Conservation (phyloP, 1,140 invertebrate genomes). For the Papilio glaucus region DNA sequence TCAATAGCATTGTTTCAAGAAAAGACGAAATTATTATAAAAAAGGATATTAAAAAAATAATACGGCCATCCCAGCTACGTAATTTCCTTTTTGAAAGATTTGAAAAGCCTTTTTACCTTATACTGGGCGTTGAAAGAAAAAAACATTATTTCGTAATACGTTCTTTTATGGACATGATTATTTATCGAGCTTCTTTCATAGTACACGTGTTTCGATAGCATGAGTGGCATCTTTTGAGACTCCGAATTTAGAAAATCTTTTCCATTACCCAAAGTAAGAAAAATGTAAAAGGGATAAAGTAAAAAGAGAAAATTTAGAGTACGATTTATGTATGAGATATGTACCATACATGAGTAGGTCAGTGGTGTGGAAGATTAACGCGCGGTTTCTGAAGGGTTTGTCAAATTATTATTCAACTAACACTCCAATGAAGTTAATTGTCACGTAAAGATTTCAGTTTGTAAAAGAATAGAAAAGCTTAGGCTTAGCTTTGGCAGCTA, state of each 20-base stretch:
- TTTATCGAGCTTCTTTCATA: constrained; percentile 14
- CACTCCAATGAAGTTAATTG: too few relatives aligned
- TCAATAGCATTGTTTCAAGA: background rate
- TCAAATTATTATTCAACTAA: too few relatives aligned
- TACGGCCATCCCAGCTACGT: background rate
- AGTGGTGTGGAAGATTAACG: too few relatives aligned
- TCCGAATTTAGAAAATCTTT: constrained; percentile 18
- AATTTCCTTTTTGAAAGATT: background rate
- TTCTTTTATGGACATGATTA: constrained; percentile 22
- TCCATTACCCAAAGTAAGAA: constrained; percentile 12
- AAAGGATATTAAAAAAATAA: background rate
- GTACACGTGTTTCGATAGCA: constrained; percentile 20
- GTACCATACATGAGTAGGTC: too few relatives aligned
- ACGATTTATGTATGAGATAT: background rate
- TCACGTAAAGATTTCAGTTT: too few relatives aligned
- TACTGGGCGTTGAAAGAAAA: constrained; percentile 8
- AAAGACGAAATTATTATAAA: background rate
- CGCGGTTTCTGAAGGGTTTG: too few relatives aligned
- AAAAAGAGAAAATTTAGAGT: constrained; percentile 7
- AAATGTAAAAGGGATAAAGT: constrained; percentile 7
- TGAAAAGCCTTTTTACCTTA: constrained; percentile 19
- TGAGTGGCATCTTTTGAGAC: constrained; percentile 23
- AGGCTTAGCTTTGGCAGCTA: too few relatives aligned
- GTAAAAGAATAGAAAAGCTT: too few relatives aligned
- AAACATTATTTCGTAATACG: constrained; percentile 17